Base-by-base conservation (phyloP, 2,888 invertebrate genomes). In the Acleris sparsana region DNA sequence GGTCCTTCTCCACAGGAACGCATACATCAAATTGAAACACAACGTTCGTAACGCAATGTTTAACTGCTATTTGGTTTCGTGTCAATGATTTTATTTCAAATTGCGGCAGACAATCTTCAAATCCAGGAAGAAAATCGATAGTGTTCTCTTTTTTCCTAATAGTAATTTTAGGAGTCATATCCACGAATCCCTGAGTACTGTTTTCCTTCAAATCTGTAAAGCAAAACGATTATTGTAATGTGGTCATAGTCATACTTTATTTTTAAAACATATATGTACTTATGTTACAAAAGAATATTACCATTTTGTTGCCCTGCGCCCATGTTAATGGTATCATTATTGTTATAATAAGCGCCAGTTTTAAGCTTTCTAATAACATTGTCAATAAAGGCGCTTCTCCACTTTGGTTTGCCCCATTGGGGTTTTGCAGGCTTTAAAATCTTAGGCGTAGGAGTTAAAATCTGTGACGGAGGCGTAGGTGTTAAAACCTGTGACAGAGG, bases 321-420 rank as follows among this genome's bases (percentile, higher is more conserved):
- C 5, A 22, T 11, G 4, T 57, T 46, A 20, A 52, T 18, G 6
- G 13, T 65, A 62, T 84, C 85, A 55, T 81, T 77, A 62, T 70
- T 84, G 63, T 39, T 13, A 39, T 85, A 90, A 75, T 91, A 91
- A 61, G 81, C 80, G 52, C 92, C 92, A 69, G 69, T 80, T 57
- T 80, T 83, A 25, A 92, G 80, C 69, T 89, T 90, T 63, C 74
- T 84, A 48, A 91, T 86, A 17, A 92, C 82, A 65, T 82, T 88
- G n/a, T 92, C 92, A 59, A 91, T 85, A 57, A 88, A 85, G 56
- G 89, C 88, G 72, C 83, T 89, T 0, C 86, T 83, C 83, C 85
- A 80, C 72, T 82, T 89, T 11, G 80, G 78, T 76, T 85, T 89
- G 13, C 82, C 72, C 84, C 86, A 84, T 16, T 80, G 55, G n/a